Evolutionary conservation across 2,113 vertebrate species (phyloP), one percentile per base, ranked within the genome.

Genomic region (Pedetes capensis): DNA sequence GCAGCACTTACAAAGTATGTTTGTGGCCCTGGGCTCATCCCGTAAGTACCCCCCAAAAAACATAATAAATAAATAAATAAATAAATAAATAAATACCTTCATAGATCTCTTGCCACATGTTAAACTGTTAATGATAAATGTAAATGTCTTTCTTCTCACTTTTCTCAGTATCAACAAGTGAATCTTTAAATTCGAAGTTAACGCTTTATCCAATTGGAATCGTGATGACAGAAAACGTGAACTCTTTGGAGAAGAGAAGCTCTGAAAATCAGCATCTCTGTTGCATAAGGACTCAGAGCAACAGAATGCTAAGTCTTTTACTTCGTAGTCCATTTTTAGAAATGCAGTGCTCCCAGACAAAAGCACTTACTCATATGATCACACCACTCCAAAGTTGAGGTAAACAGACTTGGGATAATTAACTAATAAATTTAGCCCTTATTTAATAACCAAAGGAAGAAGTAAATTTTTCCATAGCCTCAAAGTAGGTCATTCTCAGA

Each of bases 371-470:
- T 87, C 51, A 71, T 75, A 42, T 29, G 2, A 13, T 74, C 68
- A 55, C 13, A 49, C 17, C 55, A 80, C 64, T 66, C 55, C 49
- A 47, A 85, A 91, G 34, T 68, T 51, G 42, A 81, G 11, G 42
- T 14, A 87, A 87, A 84, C 55, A 68, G 34, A 84, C 23, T 84
- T 78, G 7, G 10, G 2, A 78, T 74, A 94, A 95, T 93, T 91
- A 87, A 83, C 81, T 85, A 94, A 95, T 86, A 92, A 82, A 55
- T 93, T 88, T 44, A 68, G 53, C 84, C 92, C 53, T 76, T 88
- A 88, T 79, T 76, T 96, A 95, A 81, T 96, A 69, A 86, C 42
- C 34, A 64, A 83, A 81, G 2, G 20, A 49, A 84, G 87, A 80
- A 79, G 37, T 57, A 22, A 42, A 55, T 90, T 78, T 16, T 93